A percentile compares a stretch with the other conserved stretches of the same genome.
Conservation (phyloP, 2,888 invertebrate species). For the Allygus modestus region DNA sequence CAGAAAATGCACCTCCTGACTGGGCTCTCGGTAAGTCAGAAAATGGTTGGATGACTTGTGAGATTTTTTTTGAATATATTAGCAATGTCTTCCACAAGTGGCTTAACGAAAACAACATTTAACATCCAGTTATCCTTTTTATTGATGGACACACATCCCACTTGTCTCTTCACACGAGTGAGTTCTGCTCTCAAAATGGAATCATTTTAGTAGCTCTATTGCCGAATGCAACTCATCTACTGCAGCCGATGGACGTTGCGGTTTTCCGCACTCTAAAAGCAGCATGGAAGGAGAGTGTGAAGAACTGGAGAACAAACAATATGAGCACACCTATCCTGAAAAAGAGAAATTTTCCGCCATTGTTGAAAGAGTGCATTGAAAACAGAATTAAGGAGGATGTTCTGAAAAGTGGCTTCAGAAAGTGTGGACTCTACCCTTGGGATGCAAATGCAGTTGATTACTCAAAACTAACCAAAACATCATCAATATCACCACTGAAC, state of each 20-base stretch:
- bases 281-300: constrained; percentile 65
- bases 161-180: too few relatives aligned
- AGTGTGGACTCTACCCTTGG: constrained; percentile 64
- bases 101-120: too few relatives aligned
- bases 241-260: constrained; percentile 69
- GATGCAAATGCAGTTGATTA: constrained; percentile 59
- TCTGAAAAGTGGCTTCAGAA: too few relatives aligned
- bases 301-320: constrained; percentile 46
- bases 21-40: too few relatives aligned
- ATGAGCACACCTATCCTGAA: constrained; percentile 28
- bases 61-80: too few relatives aligned
- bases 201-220: constrained; percentile 67
- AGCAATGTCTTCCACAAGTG: too few relatives aligned
- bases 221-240: constrained; percentile 68
- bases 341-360: constrained; percentile 65
- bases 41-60: too few relatives aligned
- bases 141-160: too few relatives aligned
- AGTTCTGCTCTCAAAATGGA: too few relatives aligned
- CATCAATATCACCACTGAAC: neutral
- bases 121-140: too few relatives aligned
- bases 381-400: constrained; percentile 51
- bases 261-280: constrained; percentile 67
- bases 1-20: too few relatives aligned
- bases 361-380: constrained; percentile 65
- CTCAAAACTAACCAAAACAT: constrained; percentile 3